phyloP scores from a whole-genome alignment of 1,140 invertebrate species.

The Nephila pilipes region DNA sequence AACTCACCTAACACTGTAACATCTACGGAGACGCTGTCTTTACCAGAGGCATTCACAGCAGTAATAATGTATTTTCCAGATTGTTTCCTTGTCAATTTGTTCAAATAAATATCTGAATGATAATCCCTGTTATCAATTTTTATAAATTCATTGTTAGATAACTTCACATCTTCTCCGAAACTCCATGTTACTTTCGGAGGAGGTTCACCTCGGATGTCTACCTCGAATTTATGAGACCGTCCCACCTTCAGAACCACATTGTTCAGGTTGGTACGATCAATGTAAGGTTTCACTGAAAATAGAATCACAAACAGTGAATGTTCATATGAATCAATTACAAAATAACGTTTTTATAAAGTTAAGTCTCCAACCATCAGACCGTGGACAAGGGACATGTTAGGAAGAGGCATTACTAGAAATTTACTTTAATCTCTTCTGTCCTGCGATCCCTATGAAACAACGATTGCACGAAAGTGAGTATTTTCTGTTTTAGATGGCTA shows the following conservation, averaged over 20 bases:
- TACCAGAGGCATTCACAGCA: constrained; percentile 93
- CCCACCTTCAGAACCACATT: constrained; percentile 93
- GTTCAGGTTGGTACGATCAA: constrained; percentile 96
- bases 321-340: no score
- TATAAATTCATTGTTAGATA: constrained; percentile 87
- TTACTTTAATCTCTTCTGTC: no score
- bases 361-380: no score
- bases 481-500: no score
- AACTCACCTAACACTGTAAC: constrained; percentile 91
- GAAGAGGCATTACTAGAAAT: no score
- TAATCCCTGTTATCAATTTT: constrained; percentile 95
- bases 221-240: constrained; percentile 95
- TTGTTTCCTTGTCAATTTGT: constrained; percentile 90
- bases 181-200: constrained; percentile 96
- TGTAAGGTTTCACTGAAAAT: constrained; percentile 92
- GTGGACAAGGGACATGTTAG: no score
- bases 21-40: constrained; percentile 93
- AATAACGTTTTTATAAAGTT: no score
- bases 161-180: constrained; percentile 84
- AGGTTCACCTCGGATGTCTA: constrained; percentile 96
- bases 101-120: constrained; percentile 92
- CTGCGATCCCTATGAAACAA: no score
- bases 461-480: no score
- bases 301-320: constrained; percentile 72
- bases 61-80: constrained; percentile 94